Evolutionary conservation across 2,888 invertebrate species (phyloP).

Genomic region (Drosophila nr. perissopoda): DNA sequence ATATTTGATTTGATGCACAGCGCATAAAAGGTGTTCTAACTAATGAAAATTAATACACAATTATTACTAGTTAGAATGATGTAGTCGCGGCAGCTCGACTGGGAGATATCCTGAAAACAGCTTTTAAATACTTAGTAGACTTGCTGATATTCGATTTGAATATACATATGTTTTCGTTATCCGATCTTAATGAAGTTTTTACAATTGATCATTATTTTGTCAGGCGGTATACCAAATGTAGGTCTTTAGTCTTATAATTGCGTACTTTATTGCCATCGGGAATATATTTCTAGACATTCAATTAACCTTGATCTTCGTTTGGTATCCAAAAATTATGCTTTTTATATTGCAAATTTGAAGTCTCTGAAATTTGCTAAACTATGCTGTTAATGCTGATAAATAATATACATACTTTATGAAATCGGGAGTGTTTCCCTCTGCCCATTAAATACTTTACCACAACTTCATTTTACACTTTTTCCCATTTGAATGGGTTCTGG

Average conservation of each 20-base stretch:
- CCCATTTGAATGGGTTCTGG: not conserved
- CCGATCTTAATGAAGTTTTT: not conserved
- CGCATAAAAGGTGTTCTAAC: not conserved
- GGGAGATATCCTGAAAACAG: not conserved
- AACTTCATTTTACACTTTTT: not conserved
- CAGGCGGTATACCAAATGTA: not conserved
- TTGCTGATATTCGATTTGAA: too few species aligned
- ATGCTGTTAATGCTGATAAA: not conserved
- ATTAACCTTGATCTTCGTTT: not conserved
- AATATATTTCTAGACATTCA: not conserved
- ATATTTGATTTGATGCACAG: not conserved
- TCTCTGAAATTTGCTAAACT: too few species aligned
- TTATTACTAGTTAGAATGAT: not conserved
- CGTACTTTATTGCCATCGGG: not conserved
- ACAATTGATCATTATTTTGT: not conserved
- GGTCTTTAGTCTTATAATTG: not conserved
- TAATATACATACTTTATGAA: not conserved
- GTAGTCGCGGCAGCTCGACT: not conserved
- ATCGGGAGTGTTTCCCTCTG: not conserved
- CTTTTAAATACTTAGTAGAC: not conserved
- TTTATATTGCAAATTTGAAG: not conserved
- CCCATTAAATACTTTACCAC: not conserved
- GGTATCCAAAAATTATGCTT: not conserved
- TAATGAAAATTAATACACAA: conserved; percentile 1
- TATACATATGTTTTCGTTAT: not conserved